phyloP scores from a whole-genome alignment of 2,797 vertebrate species.

The Urosaurus nigricauda region DNA sequence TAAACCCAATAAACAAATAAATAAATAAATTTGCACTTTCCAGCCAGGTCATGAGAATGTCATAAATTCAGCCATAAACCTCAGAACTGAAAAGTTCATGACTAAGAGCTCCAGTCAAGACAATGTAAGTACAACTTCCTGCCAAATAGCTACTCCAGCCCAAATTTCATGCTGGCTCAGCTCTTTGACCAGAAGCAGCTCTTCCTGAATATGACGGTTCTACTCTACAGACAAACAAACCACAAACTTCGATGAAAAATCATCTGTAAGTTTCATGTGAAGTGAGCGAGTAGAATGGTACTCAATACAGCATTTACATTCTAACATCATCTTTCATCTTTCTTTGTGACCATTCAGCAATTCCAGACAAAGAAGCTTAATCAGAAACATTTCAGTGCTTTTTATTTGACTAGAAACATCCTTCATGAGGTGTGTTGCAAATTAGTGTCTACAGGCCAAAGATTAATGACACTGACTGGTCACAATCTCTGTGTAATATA shows the following conservation, averaged over 20 bases:
- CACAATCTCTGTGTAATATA: background rate
- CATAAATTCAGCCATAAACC: background rate
- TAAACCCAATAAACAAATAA: too few relatives aligned
- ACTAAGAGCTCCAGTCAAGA: background rate
- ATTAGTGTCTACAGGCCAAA: background rate
- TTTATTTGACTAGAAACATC: slow-evolving; percentile 38
- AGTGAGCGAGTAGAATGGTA: background rate
- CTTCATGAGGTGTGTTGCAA: slow-evolving; percentile 7
- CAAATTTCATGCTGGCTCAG: slow-evolving; percentile 21
- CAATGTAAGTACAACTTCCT: slow-evolving; percentile 7
- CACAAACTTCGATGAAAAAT: background rate
- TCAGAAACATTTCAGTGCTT: background rate
- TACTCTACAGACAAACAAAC: slow-evolving; percentile 5
- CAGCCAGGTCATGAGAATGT: background rate
- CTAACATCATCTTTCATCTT: background rate
- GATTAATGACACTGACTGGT: background rate
- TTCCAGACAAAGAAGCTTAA: background rate
- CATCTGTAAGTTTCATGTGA: background rate
- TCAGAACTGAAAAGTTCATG: background rate
- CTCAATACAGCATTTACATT: background rate
- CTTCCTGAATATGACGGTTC: background rate
- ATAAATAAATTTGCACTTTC: background rate
- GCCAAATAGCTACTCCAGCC: slow-evolving; percentile 2
- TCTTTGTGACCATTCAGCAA: background rate
- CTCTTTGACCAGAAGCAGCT: background rate